These are phyloP conservation scores for Cricetomys ansorgei DNA, from an alignment of 2,113 vertebrate species.

Conservation along the genomic window DNA sequence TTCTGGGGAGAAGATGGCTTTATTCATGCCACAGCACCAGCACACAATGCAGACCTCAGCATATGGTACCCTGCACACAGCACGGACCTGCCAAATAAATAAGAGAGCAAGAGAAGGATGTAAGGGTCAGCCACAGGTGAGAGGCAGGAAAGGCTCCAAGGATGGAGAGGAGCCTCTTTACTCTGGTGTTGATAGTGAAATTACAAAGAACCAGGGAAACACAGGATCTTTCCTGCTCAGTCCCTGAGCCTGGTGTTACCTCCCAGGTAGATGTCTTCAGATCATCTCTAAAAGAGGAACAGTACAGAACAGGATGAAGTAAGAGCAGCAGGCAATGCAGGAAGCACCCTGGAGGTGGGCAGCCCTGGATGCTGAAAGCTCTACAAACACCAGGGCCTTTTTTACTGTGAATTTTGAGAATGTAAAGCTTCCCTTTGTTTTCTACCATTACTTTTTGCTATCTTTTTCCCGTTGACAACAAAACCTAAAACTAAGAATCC, in stretches of 20 bases:
- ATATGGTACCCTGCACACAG: too few species aligned
- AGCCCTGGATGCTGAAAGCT: background rate
- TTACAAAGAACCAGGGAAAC: background rate
- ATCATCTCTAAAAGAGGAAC: background rate
- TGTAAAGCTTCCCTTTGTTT: background rate
- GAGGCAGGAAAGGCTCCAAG: background rate
- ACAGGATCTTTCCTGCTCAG: background rate
- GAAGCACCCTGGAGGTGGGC: background rate
- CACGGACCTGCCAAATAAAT: background rate
- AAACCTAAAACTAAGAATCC: background rate
- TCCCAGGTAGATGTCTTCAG: background rate
- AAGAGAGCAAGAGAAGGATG: background rate
- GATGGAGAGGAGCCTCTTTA: background rate
- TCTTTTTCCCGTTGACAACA: background rate
- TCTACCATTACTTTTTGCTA: background rate
- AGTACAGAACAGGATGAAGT: background rate
- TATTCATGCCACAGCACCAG: background rate
- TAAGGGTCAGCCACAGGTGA: background rate
- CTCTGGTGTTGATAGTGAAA: background rate
- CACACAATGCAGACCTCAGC: background rate
- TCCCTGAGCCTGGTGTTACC: background rate
- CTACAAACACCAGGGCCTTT: background rate
- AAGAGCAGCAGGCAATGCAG: background rate
- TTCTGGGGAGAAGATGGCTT: background rate
- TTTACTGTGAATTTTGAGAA: background rate